phyloP scores from a whole-genome alignment of 2,797 vertebrate species.

The Gallinago nigripennis region DNA sequence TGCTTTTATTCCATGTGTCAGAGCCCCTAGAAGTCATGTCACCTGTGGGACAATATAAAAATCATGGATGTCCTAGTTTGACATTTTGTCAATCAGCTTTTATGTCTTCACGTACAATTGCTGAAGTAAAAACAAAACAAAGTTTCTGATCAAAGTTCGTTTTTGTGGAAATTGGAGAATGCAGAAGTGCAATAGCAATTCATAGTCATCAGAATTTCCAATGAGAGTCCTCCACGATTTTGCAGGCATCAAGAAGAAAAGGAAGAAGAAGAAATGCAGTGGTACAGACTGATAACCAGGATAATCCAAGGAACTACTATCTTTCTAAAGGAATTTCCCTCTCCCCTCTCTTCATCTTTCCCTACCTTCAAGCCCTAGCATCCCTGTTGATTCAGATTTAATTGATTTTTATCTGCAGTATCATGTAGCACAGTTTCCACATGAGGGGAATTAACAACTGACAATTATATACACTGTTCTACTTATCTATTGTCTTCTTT shows the following conservation, averaged over 20 bases:
- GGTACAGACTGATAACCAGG: not conserved
- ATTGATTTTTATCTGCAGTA: not conserved
- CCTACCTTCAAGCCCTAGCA: not conserved
- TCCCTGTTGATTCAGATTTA: not conserved
- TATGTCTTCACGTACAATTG: not conserved
- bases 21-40: not conserved
- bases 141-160: not conserved
- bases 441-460: not conserved
- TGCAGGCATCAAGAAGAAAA: not conserved
- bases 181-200: not conserved
- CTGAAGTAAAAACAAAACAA: not conserved
- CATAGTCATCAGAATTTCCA: not conserved
- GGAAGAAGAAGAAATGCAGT: not conserved
- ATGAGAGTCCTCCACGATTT: not conserved
- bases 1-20: fast-evolving
- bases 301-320: not conserved
- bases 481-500: not conserved
- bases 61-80: too few species aligned
- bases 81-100: not conserved
- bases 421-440: not conserved
- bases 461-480: not conserved
- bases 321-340: not conserved
- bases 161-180: not conserved
- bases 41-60: not conserved
- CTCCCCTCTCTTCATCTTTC: not conserved